A percentile compares a stretch with the other conserved stretches of the same genome.
Conservation (phyloP, 2,888 invertebrate species). For the Ichneumon xanthorius region DNA sequence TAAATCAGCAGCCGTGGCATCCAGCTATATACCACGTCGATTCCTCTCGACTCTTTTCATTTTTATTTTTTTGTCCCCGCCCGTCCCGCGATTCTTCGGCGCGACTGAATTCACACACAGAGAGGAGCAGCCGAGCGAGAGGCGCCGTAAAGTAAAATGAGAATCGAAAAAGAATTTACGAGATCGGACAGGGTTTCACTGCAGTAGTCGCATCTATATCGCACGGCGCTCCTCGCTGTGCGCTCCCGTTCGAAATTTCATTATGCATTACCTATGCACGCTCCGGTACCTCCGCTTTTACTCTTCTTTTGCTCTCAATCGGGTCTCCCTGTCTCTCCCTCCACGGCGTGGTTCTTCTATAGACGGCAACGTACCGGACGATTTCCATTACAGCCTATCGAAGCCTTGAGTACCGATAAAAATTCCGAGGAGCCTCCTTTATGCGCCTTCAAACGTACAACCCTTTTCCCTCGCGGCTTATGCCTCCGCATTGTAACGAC, state of each 20-base stretch:
- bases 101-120: not conserved
- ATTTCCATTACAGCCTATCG: conserved; percentile 52
- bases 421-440: conserved; percentile 61
- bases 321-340: conserved; percentile 28
- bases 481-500: not conserved
- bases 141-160: conserved; percentile 43
- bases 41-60: conserved; percentile 7
- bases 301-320: conserved; percentile 36
- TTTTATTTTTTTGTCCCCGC: not conserved
- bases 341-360: not conserved
- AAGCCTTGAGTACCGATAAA: conserved; percentile 63
- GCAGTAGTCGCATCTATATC: conserved; percentile 14
- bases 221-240: conserved; percentile 26
- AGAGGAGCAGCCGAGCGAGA: not conserved
- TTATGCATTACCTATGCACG: conserved; percentile 53
- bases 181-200: conserved; percentile 42
- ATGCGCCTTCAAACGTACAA: conserved; percentile 30
- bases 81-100: conserved; percentile 4
- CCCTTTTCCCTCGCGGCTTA: not conserved
- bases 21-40: conserved; percentile 15
- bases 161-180: conserved; percentile 58
- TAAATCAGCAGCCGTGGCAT: conserved; percentile 33
- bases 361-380: conserved; percentile 57
- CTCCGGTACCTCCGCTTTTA: conserved; percentile 42
- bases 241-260: conserved; percentile 51